Evolutionary conservation across 2,113 vertebrate species (phyloP).

Genomic region (Pelmatolapia mariae): DNA sequence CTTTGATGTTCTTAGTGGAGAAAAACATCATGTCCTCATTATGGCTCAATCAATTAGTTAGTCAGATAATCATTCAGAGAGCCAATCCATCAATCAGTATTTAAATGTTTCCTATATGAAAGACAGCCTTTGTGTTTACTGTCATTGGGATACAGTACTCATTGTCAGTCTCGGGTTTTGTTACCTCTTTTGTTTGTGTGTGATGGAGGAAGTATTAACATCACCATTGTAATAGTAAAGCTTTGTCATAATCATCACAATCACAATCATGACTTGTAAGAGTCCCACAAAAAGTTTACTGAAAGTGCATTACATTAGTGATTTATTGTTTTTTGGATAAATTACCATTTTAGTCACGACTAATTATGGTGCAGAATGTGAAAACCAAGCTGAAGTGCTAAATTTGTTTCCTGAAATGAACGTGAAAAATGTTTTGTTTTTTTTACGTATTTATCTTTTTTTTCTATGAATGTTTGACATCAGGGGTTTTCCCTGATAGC

Average conservation of each 20-base stretch:
- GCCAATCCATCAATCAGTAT: not conserved
- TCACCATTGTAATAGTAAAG: not conserved
- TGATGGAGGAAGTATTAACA: not conserved
- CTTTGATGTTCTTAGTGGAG: slow-evolving; percentile 4
- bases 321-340: not conserved
- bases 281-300: not conserved
- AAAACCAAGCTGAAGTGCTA: not conserved
- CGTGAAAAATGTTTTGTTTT: not conserved
- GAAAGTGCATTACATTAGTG: not conserved
- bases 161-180: not conserved
- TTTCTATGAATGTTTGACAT: not conserved
- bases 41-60: slow-evolving; percentile 27
- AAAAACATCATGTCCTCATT: slow-evolving; percentile 28
- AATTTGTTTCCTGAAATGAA: not conserved
- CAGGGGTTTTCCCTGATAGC: not conserved
- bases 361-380: not conserved
- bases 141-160: not conserved
- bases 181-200: not conserved
- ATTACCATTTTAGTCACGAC: not conserved
- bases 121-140: not conserved
- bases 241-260: not conserved
- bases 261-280: not conserved
- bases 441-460: not conserved
- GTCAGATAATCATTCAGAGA: not conserved
- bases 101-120: not conserved